Conservation (phyloP, 2,113 vertebrate species). For the Carettochelys insculpta region DNA sequence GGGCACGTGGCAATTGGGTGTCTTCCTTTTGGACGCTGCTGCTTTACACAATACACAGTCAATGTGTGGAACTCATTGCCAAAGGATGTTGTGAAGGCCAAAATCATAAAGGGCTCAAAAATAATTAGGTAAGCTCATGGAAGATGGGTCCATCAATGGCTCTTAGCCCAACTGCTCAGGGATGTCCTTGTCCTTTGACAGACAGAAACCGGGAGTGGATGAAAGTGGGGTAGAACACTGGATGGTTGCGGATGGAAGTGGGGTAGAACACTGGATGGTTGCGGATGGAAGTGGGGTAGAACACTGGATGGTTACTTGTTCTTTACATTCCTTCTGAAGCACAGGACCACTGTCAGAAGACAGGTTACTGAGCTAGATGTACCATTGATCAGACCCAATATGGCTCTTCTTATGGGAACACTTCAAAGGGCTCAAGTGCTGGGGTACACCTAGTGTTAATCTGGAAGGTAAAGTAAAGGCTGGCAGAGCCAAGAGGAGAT, state of each 20-base stretch:
- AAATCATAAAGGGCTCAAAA: background rate
- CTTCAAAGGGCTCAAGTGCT: background rate
- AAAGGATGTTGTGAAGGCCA: background rate
- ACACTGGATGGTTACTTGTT: background rate
- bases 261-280: too few relatives aligned
- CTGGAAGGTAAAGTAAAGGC: background rate
- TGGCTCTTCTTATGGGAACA: background rate
- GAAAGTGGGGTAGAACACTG: too few relatives aligned
- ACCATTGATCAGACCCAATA: background rate
- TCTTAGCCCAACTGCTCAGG: too few relatives aligned
- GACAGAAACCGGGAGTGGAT: background rate
- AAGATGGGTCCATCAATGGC: too few relatives aligned
- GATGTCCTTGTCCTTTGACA: background rate
- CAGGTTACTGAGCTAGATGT: background rate
- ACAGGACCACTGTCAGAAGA: background rate
- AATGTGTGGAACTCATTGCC: background rate
- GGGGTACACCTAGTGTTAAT: background rate
- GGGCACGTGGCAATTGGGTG: too few relatives aligned
- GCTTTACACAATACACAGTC: background rate
- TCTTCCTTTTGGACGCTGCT: too few relatives aligned
- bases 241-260: too few relatives aligned
- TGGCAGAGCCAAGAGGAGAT: background rate
- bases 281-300: background rate
- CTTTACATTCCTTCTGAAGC: background rate
- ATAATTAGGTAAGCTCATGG: background rate